Evolutionary conservation across 2,113 vertebrate genomes (phyloP).

Genomic region (Apteryx mantelli): DNA sequence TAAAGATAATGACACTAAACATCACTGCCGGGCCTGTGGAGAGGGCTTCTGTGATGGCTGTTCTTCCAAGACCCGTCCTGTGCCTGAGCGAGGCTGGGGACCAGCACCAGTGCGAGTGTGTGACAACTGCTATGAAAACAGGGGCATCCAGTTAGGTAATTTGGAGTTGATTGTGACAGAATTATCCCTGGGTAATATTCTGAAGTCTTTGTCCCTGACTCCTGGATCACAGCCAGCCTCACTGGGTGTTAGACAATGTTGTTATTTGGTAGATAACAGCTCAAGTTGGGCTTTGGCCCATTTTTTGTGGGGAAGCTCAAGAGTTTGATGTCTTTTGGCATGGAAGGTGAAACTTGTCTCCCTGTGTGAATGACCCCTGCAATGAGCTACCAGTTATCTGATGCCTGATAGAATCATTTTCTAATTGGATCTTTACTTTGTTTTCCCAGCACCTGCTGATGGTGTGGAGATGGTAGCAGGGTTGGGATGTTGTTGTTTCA

Average conservation of each 20-base stretch:
- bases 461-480: not conserved
- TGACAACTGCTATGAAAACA: slow-evolving; percentile 90
- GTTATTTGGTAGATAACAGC: not conserved
- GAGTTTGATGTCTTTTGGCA: not conserved
- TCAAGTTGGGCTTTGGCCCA: not conserved
- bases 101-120: slow-evolving; percentile 92
- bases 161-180: not conserved
- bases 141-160: slow-evolving; percentile 86
- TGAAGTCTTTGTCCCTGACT: not conserved
- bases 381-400: not conserved
- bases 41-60: slow-evolving; percentile 96
- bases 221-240: not conserved
- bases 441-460: not conserved
- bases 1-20: slow-evolving; percentile 94
- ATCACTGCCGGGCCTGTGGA: slow-evolving; percentile 96
- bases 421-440: not conserved
- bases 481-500: not conserved
- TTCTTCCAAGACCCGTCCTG: slow-evolving; percentile 91
- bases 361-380: not conserved
- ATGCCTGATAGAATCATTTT: not conserved
- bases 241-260: not conserved
- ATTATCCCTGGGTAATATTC: not conserved
- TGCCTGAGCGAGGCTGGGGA: slow-evolving; percentile 97
- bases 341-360: not conserved
- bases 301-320: not conserved